Percentiles rank a stretch among this genome's conserved stretches.
Conservation (phyloP, 92 coral and sea anemone genomes). For the Diadumene lineata region DNA sequence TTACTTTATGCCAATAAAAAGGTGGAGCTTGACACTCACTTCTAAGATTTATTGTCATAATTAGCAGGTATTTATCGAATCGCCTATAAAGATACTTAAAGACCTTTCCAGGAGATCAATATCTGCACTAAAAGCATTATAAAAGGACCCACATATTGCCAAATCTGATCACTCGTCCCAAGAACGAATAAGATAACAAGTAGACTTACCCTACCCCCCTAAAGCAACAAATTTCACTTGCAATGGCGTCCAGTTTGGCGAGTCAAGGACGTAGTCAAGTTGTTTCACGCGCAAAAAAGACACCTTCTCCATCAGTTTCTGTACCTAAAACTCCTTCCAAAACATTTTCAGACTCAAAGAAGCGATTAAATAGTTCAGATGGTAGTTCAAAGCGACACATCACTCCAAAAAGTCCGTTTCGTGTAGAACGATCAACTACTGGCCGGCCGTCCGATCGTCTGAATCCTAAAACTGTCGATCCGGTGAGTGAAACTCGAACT, state of each 20-base stretch:
- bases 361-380: slow-evolving; percentile 71
- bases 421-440: slow-evolving; percentile 50
- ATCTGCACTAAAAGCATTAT: neutral
- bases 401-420: slow-evolving; percentile 38
- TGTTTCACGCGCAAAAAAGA: slow-evolving; percentile 66
- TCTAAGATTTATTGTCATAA: neutral
- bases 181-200: neutral
- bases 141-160: neutral
- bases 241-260: slow-evolving; percentile 77
- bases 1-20: too few species aligned
- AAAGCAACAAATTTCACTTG: neutral
- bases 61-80: neutral
- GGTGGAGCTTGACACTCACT: neutral
- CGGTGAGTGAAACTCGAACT: slow-evolving; percentile 47
- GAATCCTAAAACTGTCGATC: slow-evolving; percentile 93
- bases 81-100: neutral
- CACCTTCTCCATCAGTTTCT: slow-evolving; percentile 57
- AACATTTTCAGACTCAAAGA: slow-evolving; percentile 45
- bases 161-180: too few species aligned
- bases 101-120: neutral
- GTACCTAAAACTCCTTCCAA: slow-evolving; percentile 51
- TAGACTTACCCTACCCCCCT: slow-evolving; percentile 26
- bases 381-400: slow-evolving; percentile 61
- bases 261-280: slow-evolving; percentile 62
- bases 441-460: slow-evolving; percentile 90